A percentile compares a stretch with the other conserved stretches of the same genome.
Evolutionary conservation across 2,113 vertebrate species (phyloP).

Genomic region (Ceyx melanurus): DNA sequence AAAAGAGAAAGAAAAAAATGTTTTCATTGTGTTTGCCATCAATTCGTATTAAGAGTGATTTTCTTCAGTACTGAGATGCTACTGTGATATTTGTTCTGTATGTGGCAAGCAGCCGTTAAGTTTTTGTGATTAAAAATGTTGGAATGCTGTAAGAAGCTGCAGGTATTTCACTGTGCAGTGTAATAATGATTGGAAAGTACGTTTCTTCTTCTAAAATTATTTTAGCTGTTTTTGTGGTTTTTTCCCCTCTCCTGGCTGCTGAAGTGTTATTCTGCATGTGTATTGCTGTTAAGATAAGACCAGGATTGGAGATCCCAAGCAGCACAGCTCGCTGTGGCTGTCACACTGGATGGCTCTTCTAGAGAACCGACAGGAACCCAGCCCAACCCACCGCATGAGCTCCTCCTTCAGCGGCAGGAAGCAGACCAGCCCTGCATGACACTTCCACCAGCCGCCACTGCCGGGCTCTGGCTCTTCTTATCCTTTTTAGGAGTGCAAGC

Average conservation of each 20-base stretch:
- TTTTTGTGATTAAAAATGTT: not conserved
- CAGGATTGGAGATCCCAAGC: rapidly evolving
- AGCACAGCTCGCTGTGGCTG: rapidly evolving
- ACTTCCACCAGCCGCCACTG: too few species aligned
- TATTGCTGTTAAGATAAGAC: not conserved
- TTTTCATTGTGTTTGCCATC: not conserved
- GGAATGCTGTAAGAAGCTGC: not conserved
- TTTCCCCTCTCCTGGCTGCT: not conserved
- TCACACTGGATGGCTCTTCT: rapidly evolving
- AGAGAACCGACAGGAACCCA: not conserved
- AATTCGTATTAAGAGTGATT: not conserved
- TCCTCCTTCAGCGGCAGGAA: too few species aligned
- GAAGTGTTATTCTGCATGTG: not conserved
- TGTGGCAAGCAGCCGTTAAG: not conserved
- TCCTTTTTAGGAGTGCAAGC: too few species aligned
- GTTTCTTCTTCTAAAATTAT: not conserved
- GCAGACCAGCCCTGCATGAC: too few species aligned
- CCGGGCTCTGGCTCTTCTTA: too few species aligned
- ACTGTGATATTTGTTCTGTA: not conserved
- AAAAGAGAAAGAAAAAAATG: not conserved
- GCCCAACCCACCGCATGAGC: too few species aligned
- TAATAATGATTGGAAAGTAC: not conserved
- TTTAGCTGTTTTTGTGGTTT: not conserved
- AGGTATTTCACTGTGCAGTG: not conserved
- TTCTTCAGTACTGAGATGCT: not conserved